Evolutionary conservation across 2,888 invertebrate genomes (phyloP), one percentile per base, ranked within the genome.

Genomic region (Eristalis arbustorum): DNA sequence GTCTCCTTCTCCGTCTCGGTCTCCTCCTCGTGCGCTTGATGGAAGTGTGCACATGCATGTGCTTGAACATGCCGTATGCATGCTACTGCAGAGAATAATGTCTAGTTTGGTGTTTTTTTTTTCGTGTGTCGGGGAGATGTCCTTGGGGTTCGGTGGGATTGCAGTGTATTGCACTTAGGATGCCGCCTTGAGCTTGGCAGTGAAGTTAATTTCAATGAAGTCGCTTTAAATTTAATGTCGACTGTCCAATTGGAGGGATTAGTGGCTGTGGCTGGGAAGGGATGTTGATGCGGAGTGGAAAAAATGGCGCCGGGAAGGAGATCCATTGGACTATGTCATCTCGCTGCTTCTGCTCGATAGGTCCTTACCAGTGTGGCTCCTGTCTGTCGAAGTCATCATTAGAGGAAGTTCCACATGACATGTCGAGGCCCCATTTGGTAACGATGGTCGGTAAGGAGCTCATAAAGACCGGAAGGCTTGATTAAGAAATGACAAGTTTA

Each of bases 151-250:
- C 49, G 8, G 5, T 42, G n/a, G 1, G 42, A 42, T 42, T 6
- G 42, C 28, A 59, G 72, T 76, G 68, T 75, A 69, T 71, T 81
- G 76, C 84, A 81, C 73, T 81, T 75, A 72, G 42, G 42, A 56
- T n/a, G 25, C 25, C 72, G 40, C 61, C 62, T 67, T 84, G 75
- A 75, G 80, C 71, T 84, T 84, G 74, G 74, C 74, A 74, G 64
- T 64, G 40, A 71, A 79, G 69, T 71, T 80, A 66, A 79, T 79
- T 57, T 40, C 66, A 68, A 67, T 62, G 67, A 80, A 76, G 57
- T 80, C 34, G 57, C 40, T 80, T 80, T 76, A 81, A 81, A 64
- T 80, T 76, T 62, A 72, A 84, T 76, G 59, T 71, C 61, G 40
- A 64, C 59, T 66, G 25, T 69, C 57, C 66, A n/a, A 63, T 56